phyloP scores from a whole-genome alignment of 1,140 invertebrate genomes.

The Ooceraea biroi region DNA sequence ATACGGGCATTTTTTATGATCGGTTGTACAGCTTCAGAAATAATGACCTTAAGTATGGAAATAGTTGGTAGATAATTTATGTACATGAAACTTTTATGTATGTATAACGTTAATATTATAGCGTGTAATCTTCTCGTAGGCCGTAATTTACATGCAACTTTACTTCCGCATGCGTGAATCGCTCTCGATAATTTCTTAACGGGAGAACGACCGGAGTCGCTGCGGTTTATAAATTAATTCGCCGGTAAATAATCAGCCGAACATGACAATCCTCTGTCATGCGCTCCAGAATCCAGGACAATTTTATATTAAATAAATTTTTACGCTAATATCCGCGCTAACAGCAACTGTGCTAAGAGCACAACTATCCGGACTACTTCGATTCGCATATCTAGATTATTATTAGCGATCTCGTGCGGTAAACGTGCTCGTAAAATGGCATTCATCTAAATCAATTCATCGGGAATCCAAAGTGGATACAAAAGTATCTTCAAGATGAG shows the following conservation, averaged over 20 bases:
- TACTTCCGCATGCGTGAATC: conserved; percentile 2
- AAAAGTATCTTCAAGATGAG: not conserved
- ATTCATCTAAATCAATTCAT: conserved; percentile 4
- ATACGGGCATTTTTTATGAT: not conserved
- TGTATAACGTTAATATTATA: not conserved
- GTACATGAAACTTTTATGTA: not conserved
- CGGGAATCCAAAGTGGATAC: not conserved
- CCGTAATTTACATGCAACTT: not conserved
- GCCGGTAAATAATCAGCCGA: not conserved
- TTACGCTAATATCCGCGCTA: not conserved
- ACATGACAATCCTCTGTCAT: not conserved
- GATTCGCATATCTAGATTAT: conserved; percentile 35
- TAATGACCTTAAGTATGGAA: not conserved
- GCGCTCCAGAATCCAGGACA: not conserved
- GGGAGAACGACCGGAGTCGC: not conserved
- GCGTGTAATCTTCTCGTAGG: not conserved
- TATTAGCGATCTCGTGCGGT: not conserved
- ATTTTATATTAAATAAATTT: conserved; percentile 47
- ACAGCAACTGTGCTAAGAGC: not conserved
- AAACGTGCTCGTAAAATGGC: conserved; percentile 1
- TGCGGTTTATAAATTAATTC: conserved; percentile 9
- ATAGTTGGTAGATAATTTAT: no score
- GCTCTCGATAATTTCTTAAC: conserved; percentile 18
- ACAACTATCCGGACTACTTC: not conserved
- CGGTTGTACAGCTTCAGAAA: not conserved